phyloP scores from a whole-genome alignment of 2,797 vertebrate species.

The Bovichtus variegatus region DNA sequence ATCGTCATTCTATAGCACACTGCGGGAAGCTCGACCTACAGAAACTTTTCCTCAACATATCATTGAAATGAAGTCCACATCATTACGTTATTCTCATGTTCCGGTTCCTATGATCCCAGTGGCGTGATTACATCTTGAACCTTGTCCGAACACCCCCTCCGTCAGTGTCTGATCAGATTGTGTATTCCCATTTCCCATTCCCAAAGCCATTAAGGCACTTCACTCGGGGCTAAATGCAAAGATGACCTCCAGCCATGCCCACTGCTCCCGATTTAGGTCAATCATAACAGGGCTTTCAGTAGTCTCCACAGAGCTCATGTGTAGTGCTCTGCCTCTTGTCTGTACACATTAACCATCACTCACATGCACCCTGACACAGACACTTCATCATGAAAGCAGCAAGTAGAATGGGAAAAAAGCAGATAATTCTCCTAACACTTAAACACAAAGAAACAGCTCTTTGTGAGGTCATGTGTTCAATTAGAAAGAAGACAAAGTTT shows the following conservation, averaged over 20 bases:
- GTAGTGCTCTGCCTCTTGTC: not conserved
- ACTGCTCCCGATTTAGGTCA: slow-evolving; percentile 46
- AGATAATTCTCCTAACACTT: not conserved
- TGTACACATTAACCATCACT: slow-evolving; percentile 3
- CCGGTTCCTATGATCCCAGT: not conserved
- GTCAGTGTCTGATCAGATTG: slow-evolving; percentile 58
- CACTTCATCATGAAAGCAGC: slow-evolving; percentile 6
- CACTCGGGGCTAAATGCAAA: slow-evolving; percentile 60
- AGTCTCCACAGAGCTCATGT: slow-evolving; percentile 7
- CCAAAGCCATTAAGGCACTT: slow-evolving; percentile 69
- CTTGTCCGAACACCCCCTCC: slow-evolving; percentile 11
- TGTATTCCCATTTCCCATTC: slow-evolving; percentile 59
- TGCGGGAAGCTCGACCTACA: slow-evolving; percentile 22
- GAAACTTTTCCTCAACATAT: not conserved
- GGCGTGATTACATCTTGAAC: slow-evolving; percentile 14
- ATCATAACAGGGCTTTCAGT: slow-evolving; percentile 48
- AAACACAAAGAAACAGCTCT: slow-evolving; percentile 2
- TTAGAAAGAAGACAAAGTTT: slow-evolving; percentile 11
- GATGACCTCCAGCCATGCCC: slow-evolving; percentile 55
- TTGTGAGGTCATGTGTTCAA: slow-evolving; percentile 8
- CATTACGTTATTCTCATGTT: slow-evolving; percentile 4
- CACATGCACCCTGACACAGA: not conserved
- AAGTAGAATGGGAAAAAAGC: not conserved
- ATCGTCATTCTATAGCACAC: not conserved
- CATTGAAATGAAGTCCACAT: not conserved